Evolutionary conservation across 2,888 invertebrate genomes (phyloP).

Genomic region (Leptopilina myrica): DNA sequence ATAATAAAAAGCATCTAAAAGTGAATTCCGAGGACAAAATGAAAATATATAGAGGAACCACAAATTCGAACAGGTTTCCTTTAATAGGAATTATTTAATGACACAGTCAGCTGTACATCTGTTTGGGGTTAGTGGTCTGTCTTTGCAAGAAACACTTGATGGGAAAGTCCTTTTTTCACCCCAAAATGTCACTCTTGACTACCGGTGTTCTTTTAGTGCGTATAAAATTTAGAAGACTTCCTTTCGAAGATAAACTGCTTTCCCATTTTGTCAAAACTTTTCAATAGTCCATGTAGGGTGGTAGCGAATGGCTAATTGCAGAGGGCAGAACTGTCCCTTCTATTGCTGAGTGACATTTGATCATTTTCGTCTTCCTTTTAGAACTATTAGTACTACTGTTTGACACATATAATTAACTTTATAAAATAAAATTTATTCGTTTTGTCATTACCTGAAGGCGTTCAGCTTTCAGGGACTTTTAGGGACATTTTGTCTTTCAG

Average conservation of each 20-base stretch:
- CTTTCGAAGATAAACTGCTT: constrained; percentile 57
- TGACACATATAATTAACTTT: constrained; percentile 1
- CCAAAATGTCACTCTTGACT: constrained; percentile 65
- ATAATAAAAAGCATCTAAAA: constrained; percentile 18
- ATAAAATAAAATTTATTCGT: background rate
- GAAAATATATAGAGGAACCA: background rate
- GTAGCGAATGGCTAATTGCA: constrained; percentile 51
- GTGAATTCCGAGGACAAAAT: background rate
- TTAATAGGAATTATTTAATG: constrained; percentile 50
- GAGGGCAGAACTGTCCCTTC: constrained; percentile 45
- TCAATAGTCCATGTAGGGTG: constrained; percentile 46
- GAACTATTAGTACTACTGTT: background rate
- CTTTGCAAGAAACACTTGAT: constrained; percentile 62
- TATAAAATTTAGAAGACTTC: constrained; percentile 62
- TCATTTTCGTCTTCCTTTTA: constrained; percentile 25
- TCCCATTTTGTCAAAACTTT: constrained; percentile 55
- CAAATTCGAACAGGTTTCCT: constrained; percentile 15
- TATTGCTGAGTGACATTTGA: constrained; percentile 49
- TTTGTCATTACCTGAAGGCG: background rate
- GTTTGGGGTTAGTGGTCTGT: constrained; percentile 62
- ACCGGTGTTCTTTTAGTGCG: constrained; percentile 66
- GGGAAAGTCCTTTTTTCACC: constrained; percentile 66
- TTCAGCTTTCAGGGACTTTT: background rate
- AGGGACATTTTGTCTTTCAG: too few species aligned
- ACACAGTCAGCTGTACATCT: constrained; percentile 64